phyloP scores from a whole-genome alignment of 2,113 vertebrate genomes.

The Cacatua alba region DNA sequence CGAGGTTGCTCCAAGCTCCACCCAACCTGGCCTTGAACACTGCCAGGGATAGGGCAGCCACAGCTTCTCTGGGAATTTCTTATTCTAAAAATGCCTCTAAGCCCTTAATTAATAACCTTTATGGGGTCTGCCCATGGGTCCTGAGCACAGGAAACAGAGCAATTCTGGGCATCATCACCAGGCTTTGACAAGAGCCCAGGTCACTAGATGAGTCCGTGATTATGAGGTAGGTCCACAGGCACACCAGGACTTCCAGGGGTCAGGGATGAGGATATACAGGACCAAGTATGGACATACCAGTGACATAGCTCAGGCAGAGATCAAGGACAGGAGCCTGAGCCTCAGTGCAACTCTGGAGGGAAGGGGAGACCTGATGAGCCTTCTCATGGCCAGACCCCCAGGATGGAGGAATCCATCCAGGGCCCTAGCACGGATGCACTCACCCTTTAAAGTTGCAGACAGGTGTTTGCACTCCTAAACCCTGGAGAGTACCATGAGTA shows the following conservation, averaged over 20 bases:
- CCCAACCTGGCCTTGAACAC: neutral
- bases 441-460: neutral
- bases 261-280: accelerated
- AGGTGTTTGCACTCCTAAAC: conserved; percentile 7
- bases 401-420: neutral
- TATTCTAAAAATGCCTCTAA: neutral
- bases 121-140: neutral
- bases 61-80: neutral
- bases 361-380: neutral
- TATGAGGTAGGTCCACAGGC: neutral
- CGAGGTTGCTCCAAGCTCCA: neutral
- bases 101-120: neutral
- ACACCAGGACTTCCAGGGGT: neutral
- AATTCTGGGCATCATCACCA: neutral
- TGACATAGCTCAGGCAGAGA: neutral
- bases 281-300: accelerated
- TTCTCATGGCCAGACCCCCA: neutral
- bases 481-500: neutral
- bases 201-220: neutral
- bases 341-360: neutral
- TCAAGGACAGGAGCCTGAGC: neutral
- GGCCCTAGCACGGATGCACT: neutral
- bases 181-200: neutral
- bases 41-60: neutral
- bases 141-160: accelerated